Evolutionary conservation across 2,888 invertebrate species (phyloP), one percentile per base, ranked within the genome.

Genomic region (Pseudeuparius sepicola): DNA sequence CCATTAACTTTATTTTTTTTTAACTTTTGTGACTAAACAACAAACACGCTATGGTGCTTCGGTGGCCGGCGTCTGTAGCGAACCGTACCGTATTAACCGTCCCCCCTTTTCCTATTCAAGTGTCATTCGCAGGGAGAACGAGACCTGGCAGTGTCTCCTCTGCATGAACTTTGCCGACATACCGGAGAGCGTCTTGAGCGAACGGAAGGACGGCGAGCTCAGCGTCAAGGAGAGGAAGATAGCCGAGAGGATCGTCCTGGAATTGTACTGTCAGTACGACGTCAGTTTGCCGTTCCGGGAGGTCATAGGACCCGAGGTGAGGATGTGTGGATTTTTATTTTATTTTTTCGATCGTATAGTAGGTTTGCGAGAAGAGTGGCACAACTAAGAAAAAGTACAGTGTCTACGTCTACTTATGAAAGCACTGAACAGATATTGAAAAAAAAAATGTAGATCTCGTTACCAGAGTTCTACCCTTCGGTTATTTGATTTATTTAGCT

Each of bases 201-300:
- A 67, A 53, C 63, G 66, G 48, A 59, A 64, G 37, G 63, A 51
- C 53, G 67, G 65, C 6, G 60, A 61, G 43, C 66, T 82, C 48
- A 65, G 69, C 32, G 52, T 70, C 34, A 68, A 72, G 43, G 74
- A 77, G 57, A 68, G 75, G 50, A 77, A 78, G 59, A 68, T 85
- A 44, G 75, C 83, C 46, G 87, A 92, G 66, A 70, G 90, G 45
- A 71, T 93, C 44, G 76, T 92, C 43, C 69, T 93, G 50, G 90
- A 92, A 65, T 69, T 93, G 49, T 90, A 88, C 64, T 90, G 89
- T 61, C 89, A 92, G 64, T 86, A 86, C 59, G 89, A 89, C 59
- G 75, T 77, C 50, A 88, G 88, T 65, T 73, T 86, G 52, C 78
- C 83, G 41, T 92, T 93, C 65, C 77, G 92, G 54, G 87, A 89